phyloP scores from a whole-genome alignment of 2,113 vertebrate genomes.

The Megatriorchis doriae region DNA sequence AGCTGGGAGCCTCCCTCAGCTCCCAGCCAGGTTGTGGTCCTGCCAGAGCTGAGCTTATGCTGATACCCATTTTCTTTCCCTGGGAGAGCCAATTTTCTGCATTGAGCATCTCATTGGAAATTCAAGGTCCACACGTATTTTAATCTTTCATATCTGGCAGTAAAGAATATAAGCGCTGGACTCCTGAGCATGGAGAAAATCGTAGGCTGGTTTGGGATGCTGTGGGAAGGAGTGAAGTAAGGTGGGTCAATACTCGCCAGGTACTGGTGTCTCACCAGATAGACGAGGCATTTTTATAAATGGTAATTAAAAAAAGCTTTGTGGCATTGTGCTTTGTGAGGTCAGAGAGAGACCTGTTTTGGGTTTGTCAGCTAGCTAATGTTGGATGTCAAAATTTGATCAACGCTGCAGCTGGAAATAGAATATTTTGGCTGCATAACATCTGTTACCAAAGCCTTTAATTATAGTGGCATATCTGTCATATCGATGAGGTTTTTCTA shows the following conservation, averaged over 20 bases:
- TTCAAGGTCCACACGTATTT: background rate
- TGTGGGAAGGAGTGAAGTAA: background rate
- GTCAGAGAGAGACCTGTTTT: background rate
- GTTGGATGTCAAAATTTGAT: background rate
- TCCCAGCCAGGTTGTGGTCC: fast-evolving
- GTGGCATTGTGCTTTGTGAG: background rate
- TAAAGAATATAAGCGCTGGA: background rate
- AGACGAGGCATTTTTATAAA: fast-evolving
- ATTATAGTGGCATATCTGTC: background rate
- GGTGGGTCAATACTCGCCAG: background rate
- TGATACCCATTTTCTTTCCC: background rate
- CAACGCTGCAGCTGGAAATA: conserved; percentile 13
- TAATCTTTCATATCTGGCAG: background rate
- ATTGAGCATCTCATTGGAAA: background rate
- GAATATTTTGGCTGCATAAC: background rate
- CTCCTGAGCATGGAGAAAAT: background rate
- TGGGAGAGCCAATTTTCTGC: background rate
- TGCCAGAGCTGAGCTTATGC: fast-evolving
- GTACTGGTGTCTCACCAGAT: background rate
- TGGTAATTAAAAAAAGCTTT: background rate
- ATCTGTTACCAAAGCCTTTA: background rate
- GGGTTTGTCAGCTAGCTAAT: background rate
- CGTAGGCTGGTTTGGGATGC: background rate
- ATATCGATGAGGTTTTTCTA: background rate
- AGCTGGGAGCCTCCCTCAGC: background rate